phyloP scores from a whole-genome alignment of 2,888 invertebrate genomes.

The Xylophagus ater region DNA sequence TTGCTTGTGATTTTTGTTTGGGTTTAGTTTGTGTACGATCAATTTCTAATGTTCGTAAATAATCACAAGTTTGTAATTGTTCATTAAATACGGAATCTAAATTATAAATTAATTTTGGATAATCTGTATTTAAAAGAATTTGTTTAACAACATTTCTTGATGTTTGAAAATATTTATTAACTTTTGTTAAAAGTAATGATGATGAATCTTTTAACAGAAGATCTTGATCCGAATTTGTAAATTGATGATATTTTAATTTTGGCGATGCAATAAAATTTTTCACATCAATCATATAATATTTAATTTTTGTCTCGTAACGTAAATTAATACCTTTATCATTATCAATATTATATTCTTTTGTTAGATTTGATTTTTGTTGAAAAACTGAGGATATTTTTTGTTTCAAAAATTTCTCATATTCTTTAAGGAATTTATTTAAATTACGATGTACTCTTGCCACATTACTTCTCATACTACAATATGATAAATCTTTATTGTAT shows the following conservation, averaged over 20 bases:
- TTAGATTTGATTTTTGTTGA: slow-evolving; percentile 33
- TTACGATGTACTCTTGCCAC: slow-evolving; percentile 80
- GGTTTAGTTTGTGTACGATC: slow-evolving; percentile 43
- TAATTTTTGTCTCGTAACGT: slow-evolving; percentile 31
- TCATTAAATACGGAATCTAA: slow-evolving; percentile 55
- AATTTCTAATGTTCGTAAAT: slow-evolving; percentile 54
- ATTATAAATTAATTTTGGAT: slow-evolving; percentile 49
- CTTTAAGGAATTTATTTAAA: slow-evolving; percentile 74
- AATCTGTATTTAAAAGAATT: slow-evolving; percentile 45
- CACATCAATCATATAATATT: slow-evolving; percentile 30
- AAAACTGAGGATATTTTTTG: slow-evolving; percentile 34
- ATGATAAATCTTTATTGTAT: slow-evolving; percentile 89
- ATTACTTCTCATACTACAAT: slow-evolving; percentile 84
- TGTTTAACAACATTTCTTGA: slow-evolving; percentile 54
- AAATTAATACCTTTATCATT: slow-evolving; percentile 30
- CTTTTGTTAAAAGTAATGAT: slow-evolving; percentile 24
- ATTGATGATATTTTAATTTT: slow-evolving; percentile 24
- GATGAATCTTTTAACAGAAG: neutral
- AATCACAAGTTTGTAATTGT: slow-evolving; percentile 55
- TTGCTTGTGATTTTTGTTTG: slow-evolving; percentile 68
- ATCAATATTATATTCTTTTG: slow-evolving; percentile 30
- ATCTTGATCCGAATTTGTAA: neutral
- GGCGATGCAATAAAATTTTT: slow-evolving; percentile 32
- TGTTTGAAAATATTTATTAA: slow-evolving; percentile 45
- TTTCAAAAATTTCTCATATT: slow-evolving; percentile 56